Evolutionary conservation across 2,113 vertebrate species (phyloP).

Genomic region (Dicerorhinus sumatrensis): DNA sequence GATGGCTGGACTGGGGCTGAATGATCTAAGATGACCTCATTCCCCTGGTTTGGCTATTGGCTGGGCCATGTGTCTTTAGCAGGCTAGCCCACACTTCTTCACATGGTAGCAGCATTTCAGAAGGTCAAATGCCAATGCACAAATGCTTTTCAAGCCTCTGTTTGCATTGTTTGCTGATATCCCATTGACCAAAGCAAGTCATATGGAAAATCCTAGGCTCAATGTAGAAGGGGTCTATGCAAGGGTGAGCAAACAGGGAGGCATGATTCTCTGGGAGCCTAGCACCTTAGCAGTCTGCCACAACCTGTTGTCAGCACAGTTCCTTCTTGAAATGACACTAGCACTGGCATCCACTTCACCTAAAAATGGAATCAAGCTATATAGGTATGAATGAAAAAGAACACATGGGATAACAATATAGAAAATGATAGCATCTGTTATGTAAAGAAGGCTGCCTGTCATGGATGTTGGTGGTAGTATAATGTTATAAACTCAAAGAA

Average conservation of each 20-base stretch:
- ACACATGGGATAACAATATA: neutral
- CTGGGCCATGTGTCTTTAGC: neutral
- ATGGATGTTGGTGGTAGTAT: neutral
- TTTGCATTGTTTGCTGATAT: neutral
- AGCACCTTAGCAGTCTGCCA: neutral
- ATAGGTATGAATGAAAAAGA: neutral
- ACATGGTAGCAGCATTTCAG: neutral
- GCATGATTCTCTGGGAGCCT: neutral
- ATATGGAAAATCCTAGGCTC: neutral
- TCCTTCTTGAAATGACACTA: neutral
- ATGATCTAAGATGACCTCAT: neutral
- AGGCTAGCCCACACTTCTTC: neutral
- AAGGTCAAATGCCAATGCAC: neutral
- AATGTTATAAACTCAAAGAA: neutral
- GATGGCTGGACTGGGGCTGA: neutral
- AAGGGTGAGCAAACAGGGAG: neutral
- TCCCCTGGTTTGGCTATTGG: neutral
- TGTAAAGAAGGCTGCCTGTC: neutral
- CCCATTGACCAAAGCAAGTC: neutral
- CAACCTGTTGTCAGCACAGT: neutral
- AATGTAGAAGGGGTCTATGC: neutral
- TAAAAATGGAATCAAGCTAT: neutral
- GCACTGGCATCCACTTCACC: neutral
- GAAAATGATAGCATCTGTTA: neutral
- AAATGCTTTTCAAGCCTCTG: neutral